Evolutionary conservation across 2,888 invertebrate species (phyloP), one percentile per base, ranked within the genome.

Genomic region (Prionchulus punctatus): DNA sequence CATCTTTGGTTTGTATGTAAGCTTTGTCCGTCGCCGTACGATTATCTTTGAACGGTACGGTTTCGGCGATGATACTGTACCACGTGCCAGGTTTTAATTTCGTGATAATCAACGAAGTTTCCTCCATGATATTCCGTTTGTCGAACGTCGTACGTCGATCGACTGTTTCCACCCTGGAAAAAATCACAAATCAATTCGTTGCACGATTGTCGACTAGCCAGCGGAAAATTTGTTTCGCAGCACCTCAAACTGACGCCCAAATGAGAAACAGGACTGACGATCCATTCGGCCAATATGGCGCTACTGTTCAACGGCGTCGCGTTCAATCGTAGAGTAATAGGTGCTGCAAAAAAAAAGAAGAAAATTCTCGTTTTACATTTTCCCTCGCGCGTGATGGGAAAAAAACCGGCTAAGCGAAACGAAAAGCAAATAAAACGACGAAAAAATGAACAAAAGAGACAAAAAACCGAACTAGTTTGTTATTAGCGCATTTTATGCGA

Each of bases 11-110:
- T 27, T 4, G 25, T 7, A 50, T 7, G 25, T 27, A 4, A 7
- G 25, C 7, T 28, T 7, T 27, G 4, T 23, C 25, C 4, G 4
- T 23, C 3, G 28, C 28, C 7, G 7, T 50, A 7, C 50, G 26
- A 27, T 50, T 50, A 27, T 27, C 28, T 21, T 26, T 23, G 28
- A 50, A 27, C 50, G 4, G 28, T 21, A 50, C 7, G 50, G 50
- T 27, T 50, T 50, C 50, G 3, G 43, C 26, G 53, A 18, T 43
- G 15, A 53, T 30, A 31, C 2, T 43, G 43, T 53, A 53, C 23
- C 25, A 53, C n/a, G 43, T 42, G 27, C 4, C 30, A 3, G 53
- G 53, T n/a, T 23, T 3, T 18, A 53, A 30, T 2, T 27, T n/a
- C 15, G 4, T 31, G 12, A 43, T 18, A 12, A 53, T 18, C 3